A percentile compares a stretch with the other conserved stretches of the same genome.
These are phyloP conservation scores for Drosophila mayri DNA, from an alignment of 1,140 invertebrate genomes.

Conservation along the genomic window DNA sequence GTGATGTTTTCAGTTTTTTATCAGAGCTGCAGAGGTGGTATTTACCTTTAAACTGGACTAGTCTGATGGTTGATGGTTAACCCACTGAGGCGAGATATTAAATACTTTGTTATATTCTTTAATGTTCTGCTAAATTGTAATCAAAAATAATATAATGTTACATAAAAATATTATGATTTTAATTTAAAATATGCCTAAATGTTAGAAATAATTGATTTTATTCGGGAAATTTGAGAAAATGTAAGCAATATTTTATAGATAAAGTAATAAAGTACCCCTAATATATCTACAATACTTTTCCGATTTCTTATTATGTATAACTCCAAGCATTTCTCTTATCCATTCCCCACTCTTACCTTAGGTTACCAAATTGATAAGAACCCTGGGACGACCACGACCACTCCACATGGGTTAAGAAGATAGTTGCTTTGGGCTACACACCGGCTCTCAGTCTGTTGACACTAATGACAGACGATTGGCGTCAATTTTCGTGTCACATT, in stretches of 20 bases:
- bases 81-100: background rate
- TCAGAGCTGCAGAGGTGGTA: conserved; percentile 32
- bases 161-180: background rate
- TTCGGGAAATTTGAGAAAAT: background rate
- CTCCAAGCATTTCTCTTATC: background rate
- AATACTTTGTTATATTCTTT: background rate
- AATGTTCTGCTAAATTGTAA: background rate
- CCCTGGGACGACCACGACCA: background rate
- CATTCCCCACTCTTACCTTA: background rate
- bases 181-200: background rate
- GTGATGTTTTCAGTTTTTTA: conserved; percentile 38
- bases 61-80: conserved; percentile 9
- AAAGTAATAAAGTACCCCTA: no score
- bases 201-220: background rate
- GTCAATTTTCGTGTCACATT: conserved; percentile 78
- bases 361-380: conserved; percentile 18
- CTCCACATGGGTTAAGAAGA: conserved; percentile 36
- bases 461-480: conserved; percentile 80
- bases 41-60: conserved; percentile 68
- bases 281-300: background rate
- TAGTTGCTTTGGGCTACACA: conserved; percentile 23
- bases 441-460: conserved; percentile 61
- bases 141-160: background rate
- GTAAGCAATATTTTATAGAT: background rate
- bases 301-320: background rate